These are phyloP conservation scores for Mnemiopsis leidyi DNA, from an alignment of 37 sponge, comb jelly and placozoan genomes.

Conservation along the genomic window DNA sequence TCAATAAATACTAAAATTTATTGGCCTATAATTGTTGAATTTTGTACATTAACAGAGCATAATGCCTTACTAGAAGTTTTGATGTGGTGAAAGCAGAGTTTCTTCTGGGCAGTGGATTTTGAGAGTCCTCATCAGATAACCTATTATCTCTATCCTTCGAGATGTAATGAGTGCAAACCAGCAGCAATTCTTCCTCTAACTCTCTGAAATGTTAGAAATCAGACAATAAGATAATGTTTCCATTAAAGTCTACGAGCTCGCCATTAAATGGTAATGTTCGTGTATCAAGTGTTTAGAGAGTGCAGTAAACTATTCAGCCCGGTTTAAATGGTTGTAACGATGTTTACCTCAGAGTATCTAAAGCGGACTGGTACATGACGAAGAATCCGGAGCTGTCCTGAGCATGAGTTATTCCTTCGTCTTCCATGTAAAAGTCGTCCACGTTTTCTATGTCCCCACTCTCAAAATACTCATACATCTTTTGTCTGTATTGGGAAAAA, in stretches of 20 bases:
- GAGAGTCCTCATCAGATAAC: constrained; percentile 19
- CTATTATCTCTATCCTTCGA: constrained; percentile 44
- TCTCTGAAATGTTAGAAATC: constrained; percentile 31
- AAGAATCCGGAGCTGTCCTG: constrained; percentile 56
- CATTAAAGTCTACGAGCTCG: too few relatives aligned
- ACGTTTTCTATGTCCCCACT: constrained; percentile 17
- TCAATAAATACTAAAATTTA: too few relatives aligned
- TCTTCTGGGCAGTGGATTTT: constrained; percentile 31
- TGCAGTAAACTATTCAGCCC: too few relatives aligned
- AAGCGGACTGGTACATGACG: constrained; percentile 54
- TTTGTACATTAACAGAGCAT: too few relatives aligned
- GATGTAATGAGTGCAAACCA: constrained; percentile 49
- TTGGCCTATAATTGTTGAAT: too few relatives aligned
- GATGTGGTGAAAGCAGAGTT: constrained; percentile 64
- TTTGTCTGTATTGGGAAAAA: too few relatives aligned
- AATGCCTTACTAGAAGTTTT: constrained; percentile 19
- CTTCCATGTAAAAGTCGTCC: constrained; percentile 37
- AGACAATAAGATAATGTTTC: too few relatives aligned
- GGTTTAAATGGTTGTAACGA: too few relatives aligned
- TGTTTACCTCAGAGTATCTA: too few relatives aligned
- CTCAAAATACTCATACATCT: constrained; percentile 52
- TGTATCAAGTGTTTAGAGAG: too few relatives aligned
- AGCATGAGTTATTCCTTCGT: constrained; percentile 46
- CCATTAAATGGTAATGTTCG: too few relatives aligned
- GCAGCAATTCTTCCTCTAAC: constrained; percentile 10